Evolutionary conservation across 2,113 vertebrate species (phyloP), one percentile per base, ranked within the genome.

Genomic region (Chelonoidis abingdonii): DNA sequence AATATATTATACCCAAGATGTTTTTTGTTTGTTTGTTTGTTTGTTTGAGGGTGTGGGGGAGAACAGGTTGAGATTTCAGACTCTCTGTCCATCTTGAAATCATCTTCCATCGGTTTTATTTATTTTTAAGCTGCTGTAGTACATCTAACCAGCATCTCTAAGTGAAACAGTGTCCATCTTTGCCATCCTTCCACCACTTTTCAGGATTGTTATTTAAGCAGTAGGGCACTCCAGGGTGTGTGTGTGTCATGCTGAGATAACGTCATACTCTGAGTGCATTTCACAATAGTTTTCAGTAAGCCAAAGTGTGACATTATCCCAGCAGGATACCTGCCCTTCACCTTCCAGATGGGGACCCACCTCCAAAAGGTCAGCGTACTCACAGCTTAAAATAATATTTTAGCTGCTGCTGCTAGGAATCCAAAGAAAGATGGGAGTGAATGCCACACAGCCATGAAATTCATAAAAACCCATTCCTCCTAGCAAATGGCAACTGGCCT

Each of bases 221-320:
- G 88, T 8, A 1, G 88, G 90, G 62, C 95, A 5, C 92, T 57
- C 92, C 38, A 25, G 97, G 96, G 76, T 86, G 81, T 4, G 0
- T 14, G 9, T 10, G 4, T 83, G 52, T 94, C 94, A 2, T 94
- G 92, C 96, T 97, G 93, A 87, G 91, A 91, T 54, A 89, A 44
- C 65, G 72, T 92, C 93, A 87, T 76, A 65, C 93, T 57, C 85
- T 14, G 78, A 96, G 97, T 47, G 81, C 96, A 25, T 95, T 96
- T 93, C 84, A 96, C 95, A 94, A 84, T 96, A 94, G 95, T 96
- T 97, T 96, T 62, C 97, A 89, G 93, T 85, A 59, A 81, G 93
- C 84, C 24, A 52, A 96, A 97, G 93, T 93, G 57, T 97, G 95
- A 95, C 97, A 98, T 98, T 98, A 97, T 95, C 98, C 54, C 97